A percentile compares a stretch with the other conserved stretches of the same genome.
These are phyloP conservation scores for Brenthis ino DNA, from an alignment of 2,888 invertebrate species.

Conservation along the genomic window DNA sequence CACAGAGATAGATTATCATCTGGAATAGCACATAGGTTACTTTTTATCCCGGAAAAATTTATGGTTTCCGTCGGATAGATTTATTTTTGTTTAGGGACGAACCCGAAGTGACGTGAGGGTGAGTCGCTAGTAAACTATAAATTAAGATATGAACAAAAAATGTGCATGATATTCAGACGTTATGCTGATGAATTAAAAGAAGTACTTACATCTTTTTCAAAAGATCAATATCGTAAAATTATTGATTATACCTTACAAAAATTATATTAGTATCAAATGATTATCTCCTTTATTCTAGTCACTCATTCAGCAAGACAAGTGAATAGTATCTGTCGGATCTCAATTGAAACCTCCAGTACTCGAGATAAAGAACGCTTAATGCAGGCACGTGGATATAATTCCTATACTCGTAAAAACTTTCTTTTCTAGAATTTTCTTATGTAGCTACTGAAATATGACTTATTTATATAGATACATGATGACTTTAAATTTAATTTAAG, in stretches of 20 bases:
- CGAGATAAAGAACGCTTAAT: constrained; percentile 8
- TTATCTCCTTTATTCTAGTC: background rate
- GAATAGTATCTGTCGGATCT: constrained; percentile 18
- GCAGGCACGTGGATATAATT: background rate
- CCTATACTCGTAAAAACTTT: constrained; percentile 3
- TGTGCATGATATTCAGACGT: no score
- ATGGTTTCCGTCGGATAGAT: no score
- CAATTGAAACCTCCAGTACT: constrained; percentile 13
- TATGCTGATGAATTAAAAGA: no score
- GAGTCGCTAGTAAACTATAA: no score
- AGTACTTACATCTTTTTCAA: background rate
- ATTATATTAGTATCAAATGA: constrained; percentile 10
- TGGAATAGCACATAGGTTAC: no score
- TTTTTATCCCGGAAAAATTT: no score
- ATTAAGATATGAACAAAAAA: no score
- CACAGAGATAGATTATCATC: no score
- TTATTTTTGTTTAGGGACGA: no score
- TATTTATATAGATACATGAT: background rate
- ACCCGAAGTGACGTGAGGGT: no score
- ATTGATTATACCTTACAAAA: background rate
- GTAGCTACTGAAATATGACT: background rate
- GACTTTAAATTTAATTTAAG: no score
- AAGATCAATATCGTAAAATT: background rate
- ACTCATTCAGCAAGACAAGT: constrained; percentile 13
- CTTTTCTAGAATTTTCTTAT: background rate